A percentile compares a stretch with the other conserved stretches of the same genome.
Conservation (phyloP, 2,888 invertebrate genomes). For the Dichetophora obliterata region DNA sequence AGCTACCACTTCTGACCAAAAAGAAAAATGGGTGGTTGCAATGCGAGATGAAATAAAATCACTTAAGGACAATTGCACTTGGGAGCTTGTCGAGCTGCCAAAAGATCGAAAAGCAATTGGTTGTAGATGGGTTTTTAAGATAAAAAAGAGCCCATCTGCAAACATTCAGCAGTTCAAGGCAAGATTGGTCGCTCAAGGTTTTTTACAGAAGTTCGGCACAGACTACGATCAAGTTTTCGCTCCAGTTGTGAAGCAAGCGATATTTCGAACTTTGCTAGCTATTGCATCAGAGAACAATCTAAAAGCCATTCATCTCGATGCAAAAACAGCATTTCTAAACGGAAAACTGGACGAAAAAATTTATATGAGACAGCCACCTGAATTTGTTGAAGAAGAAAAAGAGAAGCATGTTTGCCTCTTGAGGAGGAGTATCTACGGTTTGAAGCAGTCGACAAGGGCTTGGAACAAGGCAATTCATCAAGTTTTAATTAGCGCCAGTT, state of each 20-base stretch:
- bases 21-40: slow-evolving; percentile 4
- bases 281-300: neutral
- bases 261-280: neutral
- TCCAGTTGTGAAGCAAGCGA: slow-evolving; percentile 24
- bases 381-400: neutral
- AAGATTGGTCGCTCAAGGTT: slow-evolving; percentile 22
- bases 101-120: slow-evolving; percentile 30
- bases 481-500: slow-evolving; percentile 30
- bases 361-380: slow-evolving; percentile 30
- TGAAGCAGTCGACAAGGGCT: no score
- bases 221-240: slow-evolving; percentile 41
- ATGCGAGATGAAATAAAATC: slow-evolving; percentile 27
- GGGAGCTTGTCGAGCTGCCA: slow-evolving; percentile 27
- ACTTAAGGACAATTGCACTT: slow-evolving; percentile 12
- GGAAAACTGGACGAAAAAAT: slow-evolving; percentile 28
- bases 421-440: slow-evolving; percentile 16
- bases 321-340: slow-evolving; percentile 37
- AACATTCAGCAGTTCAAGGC: no score
- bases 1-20: neutral
- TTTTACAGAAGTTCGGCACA: slow-evolving; percentile 36
- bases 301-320: neutral
- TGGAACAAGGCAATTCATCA: slow-evolving; percentile 38
- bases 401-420: no score
- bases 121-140: no score
- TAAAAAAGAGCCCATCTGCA: slow-evolving; percentile 7